Evolutionary conservation across 2,888 invertebrate species (phyloP), one percentile per base, ranked within the genome.

Genomic region (Petrolisthes manimaculis): DNA sequence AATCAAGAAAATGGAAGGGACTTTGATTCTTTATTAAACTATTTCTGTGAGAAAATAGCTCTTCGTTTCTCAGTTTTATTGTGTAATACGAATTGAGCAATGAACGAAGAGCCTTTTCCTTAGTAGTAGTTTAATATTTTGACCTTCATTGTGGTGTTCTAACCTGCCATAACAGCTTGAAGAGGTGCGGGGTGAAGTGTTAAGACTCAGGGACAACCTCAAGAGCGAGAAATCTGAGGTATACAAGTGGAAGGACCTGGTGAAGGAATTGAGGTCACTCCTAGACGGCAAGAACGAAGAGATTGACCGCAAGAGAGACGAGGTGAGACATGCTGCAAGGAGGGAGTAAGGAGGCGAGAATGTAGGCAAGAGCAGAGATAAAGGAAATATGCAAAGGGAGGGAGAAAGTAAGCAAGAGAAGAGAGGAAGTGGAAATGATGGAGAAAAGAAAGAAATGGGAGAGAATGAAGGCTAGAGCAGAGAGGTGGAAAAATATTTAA

Each of bases 231-330:
- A 91, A 75, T 90, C 89, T 14, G 91, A 91, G 71, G 90, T 84
- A 37, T 91, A 92, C 88, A 91, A 91, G 82, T 89, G 91, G 90
- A 90, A 91, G 82, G 91, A 91, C 55, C 83, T 91, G 78, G 91
- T 91, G 81, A 90, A 91, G 78, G 91, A 92, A 86, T 88, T 91
- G 24, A 83, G 91, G 21, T 91, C 91, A 3, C 88, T 91, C 56
- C 88, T 91, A 75, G 91, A 91, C 53, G 91, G 90, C 56, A 86
- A 91, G 14, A 90, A 91, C 86, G 89, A 91, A n/a, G 91, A 91
- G 79, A 89, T 90, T 84, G 89, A 91, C 77, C 83, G 89, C 55
- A 95, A 96, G 92, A 87, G 88, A 75, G 88, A 89, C 53, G 90
- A 90, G 90, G 90, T 89, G 56, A 77, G 61, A 37, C 12, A 61